phyloP scores from a whole-genome alignment of 2,797 vertebrate genomes.

The Schizopygopsis malacanthus region DNA sequence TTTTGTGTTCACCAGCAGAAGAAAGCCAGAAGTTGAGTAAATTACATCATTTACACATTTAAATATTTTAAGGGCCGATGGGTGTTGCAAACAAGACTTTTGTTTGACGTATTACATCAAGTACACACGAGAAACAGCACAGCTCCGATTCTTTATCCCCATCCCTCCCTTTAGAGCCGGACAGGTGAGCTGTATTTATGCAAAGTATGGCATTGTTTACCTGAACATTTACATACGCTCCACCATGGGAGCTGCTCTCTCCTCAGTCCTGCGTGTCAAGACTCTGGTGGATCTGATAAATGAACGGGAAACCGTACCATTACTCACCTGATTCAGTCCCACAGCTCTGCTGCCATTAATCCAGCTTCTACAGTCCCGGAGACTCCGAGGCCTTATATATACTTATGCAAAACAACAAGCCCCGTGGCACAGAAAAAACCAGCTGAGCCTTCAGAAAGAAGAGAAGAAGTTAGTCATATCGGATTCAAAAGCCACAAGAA shows the following conservation, averaged over 20 bases:
- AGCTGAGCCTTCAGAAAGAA: conserved; percentile 27
- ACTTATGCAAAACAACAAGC: conserved; percentile 61
- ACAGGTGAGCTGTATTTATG: conserved; percentile 72
- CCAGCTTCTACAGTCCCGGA: conserved; percentile 37
- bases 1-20: neutral
- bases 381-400: conserved; percentile 58
- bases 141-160: conserved; percentile 68
- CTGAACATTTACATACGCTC: conserved; percentile 59
- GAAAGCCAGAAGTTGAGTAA: neutral
- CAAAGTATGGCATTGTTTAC: conserved; percentile 62
- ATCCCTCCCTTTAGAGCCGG: conserved; percentile 69
- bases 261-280: conserved; percentile 52
- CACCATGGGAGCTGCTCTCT: conserved; percentile 53
- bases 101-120: conserved; percentile 64
- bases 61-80: conserved; percentile 7
- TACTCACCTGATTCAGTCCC: conserved; percentile 62
- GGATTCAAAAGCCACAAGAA: conserved; percentile 5
- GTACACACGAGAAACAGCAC: conserved; percentile 68
- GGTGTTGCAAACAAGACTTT: conserved; percentile 49
- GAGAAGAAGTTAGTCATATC: conserved; percentile 33
- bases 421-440: conserved; percentile 46
- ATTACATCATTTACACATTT: neutral
- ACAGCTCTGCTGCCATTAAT: conserved; percentile 59
- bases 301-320: conserved; percentile 59
- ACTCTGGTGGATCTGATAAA: conserved; percentile 64